Conservation (phyloP, 1,140 invertebrate genomes). For the Spodoptera frugiperda region DNA sequence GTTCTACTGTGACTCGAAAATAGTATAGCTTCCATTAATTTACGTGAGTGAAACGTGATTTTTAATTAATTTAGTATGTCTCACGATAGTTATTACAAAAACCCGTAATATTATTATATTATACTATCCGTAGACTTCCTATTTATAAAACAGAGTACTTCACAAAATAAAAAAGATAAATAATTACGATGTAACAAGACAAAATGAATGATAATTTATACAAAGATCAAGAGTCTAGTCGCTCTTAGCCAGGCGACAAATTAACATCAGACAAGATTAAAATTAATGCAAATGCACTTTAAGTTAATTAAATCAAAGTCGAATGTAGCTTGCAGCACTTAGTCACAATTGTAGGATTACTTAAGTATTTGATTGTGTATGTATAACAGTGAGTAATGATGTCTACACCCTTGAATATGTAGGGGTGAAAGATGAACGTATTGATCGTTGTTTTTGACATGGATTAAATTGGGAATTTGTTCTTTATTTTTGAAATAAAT, state of each 20-base stretch:
- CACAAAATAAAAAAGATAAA: slow-evolving; percentile 1
- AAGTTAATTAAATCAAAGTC: slow-evolving; percentile 45
- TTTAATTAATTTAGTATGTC: too few species aligned
- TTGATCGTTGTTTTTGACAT: background rate
- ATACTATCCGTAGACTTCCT: too few species aligned
- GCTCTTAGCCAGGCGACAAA: slow-evolving; percentile 39
- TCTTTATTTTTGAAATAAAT: too few species aligned
- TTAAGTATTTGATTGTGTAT: slow-evolving; percentile 41
- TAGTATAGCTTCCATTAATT: too few species aligned
- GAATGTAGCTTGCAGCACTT: slow-evolving; percentile 32
- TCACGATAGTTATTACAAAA: too few species aligned
- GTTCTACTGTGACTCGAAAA: too few species aligned
- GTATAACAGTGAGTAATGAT: slow-evolving; percentile 32
- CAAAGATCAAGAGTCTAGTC: slow-evolving; percentile 40
- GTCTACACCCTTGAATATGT: slow-evolving; percentile 29
- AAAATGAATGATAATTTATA: slow-evolving; percentile 41
- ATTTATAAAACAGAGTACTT: background rate
- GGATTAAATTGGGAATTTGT: too few species aligned
- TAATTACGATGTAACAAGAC: background rate
- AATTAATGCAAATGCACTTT: slow-evolving; percentile 45
- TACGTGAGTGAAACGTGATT: too few species aligned
- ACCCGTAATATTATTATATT: too few species aligned
- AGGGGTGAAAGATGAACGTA: slow-evolving; percentile 1
- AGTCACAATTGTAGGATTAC: slow-evolving; percentile 40
- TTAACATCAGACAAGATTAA: slow-evolving; percentile 43